Percentiles rank a stretch among this genome's conserved stretches.
These are phyloP conservation scores for Acanthiza pusilla DNA, from an alignment of 2,797 vertebrate genomes.

Conservation along the genomic window DNA sequence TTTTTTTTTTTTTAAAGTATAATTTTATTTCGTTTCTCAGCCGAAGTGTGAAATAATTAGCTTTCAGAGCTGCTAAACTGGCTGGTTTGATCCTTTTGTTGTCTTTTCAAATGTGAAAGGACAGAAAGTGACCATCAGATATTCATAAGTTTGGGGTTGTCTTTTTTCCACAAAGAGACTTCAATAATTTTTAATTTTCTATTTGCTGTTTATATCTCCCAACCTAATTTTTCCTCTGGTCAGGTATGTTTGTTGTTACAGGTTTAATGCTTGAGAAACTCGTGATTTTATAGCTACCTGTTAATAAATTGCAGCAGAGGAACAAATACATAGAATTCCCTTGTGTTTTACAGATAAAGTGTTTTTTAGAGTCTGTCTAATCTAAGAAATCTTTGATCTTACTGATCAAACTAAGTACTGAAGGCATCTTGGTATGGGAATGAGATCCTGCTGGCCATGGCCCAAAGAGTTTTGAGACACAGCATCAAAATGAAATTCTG, in stretches of 20 bases:
- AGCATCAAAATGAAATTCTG: background rate
- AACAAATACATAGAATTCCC: background rate
- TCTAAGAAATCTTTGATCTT: background rate
- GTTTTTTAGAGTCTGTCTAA: background rate
- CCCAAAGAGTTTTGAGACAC: background rate
- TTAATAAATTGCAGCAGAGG: background rate
- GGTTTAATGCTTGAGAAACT: background rate
- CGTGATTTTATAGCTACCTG: background rate
- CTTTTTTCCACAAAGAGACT: background rate
- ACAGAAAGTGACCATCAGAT: background rate
- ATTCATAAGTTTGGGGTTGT: background rate
- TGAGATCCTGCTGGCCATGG: background rate
- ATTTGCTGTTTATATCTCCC: background rate
- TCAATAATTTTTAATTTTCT: background rate
- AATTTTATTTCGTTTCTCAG: slow-evolving; percentile 2
- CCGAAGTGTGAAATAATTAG: background rate
- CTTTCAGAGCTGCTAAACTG: background rate
- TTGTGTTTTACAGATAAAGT: background rate
- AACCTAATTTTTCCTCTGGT: background rate
- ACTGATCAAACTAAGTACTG: background rate
- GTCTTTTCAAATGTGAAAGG: background rate
- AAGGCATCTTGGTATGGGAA: background rate
- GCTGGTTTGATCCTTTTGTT: background rate
- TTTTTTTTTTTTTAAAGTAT: background rate
- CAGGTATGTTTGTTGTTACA: background rate